phyloP scores from a whole-genome alignment of 35 echinoderm and acorn worm genomes.

The Apostichopus californicus region DNA sequence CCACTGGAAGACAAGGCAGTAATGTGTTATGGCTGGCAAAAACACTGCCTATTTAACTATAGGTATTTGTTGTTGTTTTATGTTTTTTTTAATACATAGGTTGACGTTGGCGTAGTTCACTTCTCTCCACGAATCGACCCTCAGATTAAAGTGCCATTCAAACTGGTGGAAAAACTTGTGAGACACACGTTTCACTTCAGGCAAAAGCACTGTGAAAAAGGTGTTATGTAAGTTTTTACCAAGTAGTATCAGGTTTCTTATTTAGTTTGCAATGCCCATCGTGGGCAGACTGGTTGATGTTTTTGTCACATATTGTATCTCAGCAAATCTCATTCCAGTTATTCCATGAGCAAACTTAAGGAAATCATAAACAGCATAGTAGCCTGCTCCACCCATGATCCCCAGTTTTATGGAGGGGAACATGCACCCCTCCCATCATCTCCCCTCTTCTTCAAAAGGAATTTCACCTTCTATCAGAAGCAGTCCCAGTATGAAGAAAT shows the following conservation, averaged over 20 bases:
- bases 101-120: slow-evolving; percentile 93
- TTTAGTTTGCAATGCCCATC: background rate
- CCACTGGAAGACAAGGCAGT: too few species aligned
- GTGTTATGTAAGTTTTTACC: slow-evolving; percentile 80
- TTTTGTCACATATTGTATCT: background rate
- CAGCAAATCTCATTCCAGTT: background rate
- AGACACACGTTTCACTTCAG: slow-evolving; percentile 89
- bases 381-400: too few species aligned
- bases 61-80: too few species aligned
- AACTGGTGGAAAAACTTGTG: slow-evolving; percentile 92
- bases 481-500: too few species aligned
- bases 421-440: too few species aligned
- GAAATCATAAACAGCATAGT: too few species aligned
- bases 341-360: background rate
- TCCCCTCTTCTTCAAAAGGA: too few species aligned
- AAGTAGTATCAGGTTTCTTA: background rate
- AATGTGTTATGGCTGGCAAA: too few species aligned
- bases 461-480: too few species aligned
- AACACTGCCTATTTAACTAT: too few species aligned
- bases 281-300: background rate
- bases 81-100: slow-evolving; percentile 51
- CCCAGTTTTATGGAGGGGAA: too few species aligned
- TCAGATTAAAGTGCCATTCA: slow-evolving; percentile 73
- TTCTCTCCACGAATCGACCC: slow-evolving; percentile 74
- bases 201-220: slow-evolving; percentile 86